These are phyloP conservation scores for Perca schrenkii DNA, from an alignment of 2,113 vertebrate species.

Conservation along the genomic window DNA sequence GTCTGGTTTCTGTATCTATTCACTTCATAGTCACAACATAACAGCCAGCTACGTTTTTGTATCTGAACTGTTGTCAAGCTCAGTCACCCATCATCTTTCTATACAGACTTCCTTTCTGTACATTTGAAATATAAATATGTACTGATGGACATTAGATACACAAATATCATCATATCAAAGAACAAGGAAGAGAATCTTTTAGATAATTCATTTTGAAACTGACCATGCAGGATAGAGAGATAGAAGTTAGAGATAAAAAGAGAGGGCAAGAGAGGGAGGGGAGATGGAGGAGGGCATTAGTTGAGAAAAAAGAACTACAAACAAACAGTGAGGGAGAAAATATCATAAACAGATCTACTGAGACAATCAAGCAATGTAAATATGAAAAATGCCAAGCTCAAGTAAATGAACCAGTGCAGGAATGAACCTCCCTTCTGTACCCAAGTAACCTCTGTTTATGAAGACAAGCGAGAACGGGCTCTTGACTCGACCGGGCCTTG, in stretches of 20 bases:
- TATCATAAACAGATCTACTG: conserved; percentile 74
- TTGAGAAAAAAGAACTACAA: conserved; percentile 68
- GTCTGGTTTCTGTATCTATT: conserved; percentile 51
- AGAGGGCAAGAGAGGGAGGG: not conserved
- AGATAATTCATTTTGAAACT: conserved; percentile 14
- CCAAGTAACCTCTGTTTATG: conserved; percentile 63
- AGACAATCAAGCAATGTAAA: conserved; percentile 77
- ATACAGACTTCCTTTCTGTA: not conserved
- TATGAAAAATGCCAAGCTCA: conserved; percentile 73
- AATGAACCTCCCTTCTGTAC: conserved; percentile 42
- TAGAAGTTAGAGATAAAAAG: conserved; percentile 44
- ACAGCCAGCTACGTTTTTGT: conserved; percentile 29
- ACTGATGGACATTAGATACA: not conserved
- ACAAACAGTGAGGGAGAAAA: conserved; percentile 61
- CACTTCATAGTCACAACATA: conserved; percentile 33
- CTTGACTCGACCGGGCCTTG: conserved; percentile 40
- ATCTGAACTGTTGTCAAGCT: conserved; percentile 45
- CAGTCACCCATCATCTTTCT: conserved; percentile 25
- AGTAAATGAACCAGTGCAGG: conserved; percentile 71
- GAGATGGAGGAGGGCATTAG: conserved; percentile 30
- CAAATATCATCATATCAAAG: not conserved
- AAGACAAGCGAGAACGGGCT: conserved; percentile 48
- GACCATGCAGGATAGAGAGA: conserved; percentile 21
- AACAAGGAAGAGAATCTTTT: not conserved
- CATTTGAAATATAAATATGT: conserved; percentile 8